These are phyloP conservation scores for Bombus cullumanus DNA, from an alignment of 1,140 invertebrate genomes.

Conservation along the genomic window DNA sequence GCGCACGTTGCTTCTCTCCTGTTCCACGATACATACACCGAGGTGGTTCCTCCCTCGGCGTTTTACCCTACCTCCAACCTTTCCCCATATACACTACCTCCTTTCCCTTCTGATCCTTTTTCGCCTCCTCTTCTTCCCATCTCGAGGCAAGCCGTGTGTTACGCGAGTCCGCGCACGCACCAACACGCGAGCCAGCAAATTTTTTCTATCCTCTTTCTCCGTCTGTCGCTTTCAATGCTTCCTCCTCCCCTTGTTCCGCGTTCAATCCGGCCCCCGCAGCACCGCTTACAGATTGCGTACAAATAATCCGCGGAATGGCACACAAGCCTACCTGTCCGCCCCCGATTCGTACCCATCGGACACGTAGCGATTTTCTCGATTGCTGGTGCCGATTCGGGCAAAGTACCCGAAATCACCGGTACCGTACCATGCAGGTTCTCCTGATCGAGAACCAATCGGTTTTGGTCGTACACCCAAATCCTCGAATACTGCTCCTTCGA, in stretches of 20 bases:
- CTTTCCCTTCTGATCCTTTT: not conserved
- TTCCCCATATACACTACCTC: conserved; percentile 20
- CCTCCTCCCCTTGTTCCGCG: too few relatives aligned
- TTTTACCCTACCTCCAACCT: conserved; percentile 51
- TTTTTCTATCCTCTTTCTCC: conserved; percentile 59
- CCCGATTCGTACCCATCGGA: conserved; percentile 22
- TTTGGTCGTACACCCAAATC: not conserved
- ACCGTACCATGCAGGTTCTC: not conserved
- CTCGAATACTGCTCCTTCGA: not conserved
- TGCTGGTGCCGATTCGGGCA: not conserved
- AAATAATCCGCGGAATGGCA: conserved; percentile 60
- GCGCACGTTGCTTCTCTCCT: conserved; percentile 15
- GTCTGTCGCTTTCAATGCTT: not conserved
- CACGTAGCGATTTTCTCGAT: conserved; percentile 43
- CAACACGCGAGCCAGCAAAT: conserved; percentile 56
- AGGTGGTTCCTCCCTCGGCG: conserved; percentile 46
- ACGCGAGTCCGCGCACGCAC: conserved; percentile 49
- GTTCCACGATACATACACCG: conserved; percentile 4
- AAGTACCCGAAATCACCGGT: not conserved
- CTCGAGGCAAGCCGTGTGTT: conserved; percentile 20
- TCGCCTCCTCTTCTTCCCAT: not conserved
- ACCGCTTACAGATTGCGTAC: conserved; percentile 63
- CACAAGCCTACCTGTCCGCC: conserved; percentile 38
- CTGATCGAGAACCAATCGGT: not conserved
- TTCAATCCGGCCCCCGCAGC: conserved; percentile 15